Percentiles rank a stretch among this genome's conserved stretches.
phyloP scores from a whole-genome alignment of 2,797 vertebrate genomes.

The Chelonia mydas region DNA sequence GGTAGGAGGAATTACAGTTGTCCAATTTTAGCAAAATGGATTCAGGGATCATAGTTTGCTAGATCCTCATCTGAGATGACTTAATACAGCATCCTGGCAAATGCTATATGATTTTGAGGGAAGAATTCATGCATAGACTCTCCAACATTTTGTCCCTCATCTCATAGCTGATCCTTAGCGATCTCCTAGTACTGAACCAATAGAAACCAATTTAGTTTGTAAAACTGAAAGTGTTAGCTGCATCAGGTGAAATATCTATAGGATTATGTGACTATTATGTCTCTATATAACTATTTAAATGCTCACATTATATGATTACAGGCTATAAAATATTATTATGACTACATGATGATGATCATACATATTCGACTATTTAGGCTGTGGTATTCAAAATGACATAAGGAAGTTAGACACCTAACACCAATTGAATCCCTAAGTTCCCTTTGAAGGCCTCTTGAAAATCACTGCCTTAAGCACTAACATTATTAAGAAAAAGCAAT shows the following conservation, averaged over 20 bases:
- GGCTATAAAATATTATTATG: background rate
- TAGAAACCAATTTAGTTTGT: rapidly evolving
- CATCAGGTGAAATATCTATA: background rate
- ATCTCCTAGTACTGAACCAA: background rate
- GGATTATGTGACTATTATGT: background rate
- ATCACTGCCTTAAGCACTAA: background rate
- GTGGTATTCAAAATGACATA: no score
- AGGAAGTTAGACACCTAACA: no score
- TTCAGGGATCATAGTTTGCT: background rate
- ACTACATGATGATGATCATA: background rate
- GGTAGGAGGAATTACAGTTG: background rate
- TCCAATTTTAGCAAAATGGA: background rate
- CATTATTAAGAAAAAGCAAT: background rate
- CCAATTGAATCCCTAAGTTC: no score
- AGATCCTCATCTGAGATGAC: background rate
- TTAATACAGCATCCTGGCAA: background rate
- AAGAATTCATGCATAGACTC: background rate
- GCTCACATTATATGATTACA: background rate
- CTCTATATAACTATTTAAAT: background rate
- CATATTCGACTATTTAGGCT: no score
- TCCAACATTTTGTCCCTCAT: background rate
- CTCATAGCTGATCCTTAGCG: background rate
- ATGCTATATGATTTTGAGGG: background rate
- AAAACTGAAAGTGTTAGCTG: background rate
- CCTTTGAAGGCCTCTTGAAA: no score